These are phyloP conservation scores for Perizoma flavofasciatum DNA, from an alignment of 2,888 invertebrate species.

Conservation along the genomic window DNA sequence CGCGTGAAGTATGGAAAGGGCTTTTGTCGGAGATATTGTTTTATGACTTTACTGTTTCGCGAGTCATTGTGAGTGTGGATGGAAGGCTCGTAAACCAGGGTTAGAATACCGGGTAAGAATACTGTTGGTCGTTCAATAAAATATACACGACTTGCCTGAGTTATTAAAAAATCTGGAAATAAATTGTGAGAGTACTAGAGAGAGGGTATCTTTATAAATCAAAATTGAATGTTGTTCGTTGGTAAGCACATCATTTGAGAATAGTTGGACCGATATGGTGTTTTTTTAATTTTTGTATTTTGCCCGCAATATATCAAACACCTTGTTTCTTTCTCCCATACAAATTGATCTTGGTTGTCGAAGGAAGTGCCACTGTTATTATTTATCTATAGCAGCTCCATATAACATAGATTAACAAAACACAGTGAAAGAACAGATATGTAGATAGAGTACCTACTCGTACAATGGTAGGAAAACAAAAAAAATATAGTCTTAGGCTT, in stretches of 20 bases:
- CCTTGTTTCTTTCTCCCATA: too few species aligned
- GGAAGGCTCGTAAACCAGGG: slow-evolving; percentile 24
- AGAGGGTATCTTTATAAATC: not conserved
- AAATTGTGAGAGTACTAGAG: too few species aligned
- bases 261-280: not conserved
- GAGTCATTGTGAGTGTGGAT: slow-evolving; percentile 20
- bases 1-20: slow-evolving; percentile 23
- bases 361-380: too few species aligned
- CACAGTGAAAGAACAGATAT: too few species aligned
- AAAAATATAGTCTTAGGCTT: too few species aligned
- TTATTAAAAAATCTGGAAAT: too few species aligned
- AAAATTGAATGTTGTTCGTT: not conserved
- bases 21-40: slow-evolving; percentile 33
- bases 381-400: too few species aligned
- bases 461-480: too few species aligned
- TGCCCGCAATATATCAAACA: too few species aligned
- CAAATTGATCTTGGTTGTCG: too few species aligned
- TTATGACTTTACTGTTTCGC: slow-evolving; percentile 30
- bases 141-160: not conserved
- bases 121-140: not conserved
- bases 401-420: too few species aligned
- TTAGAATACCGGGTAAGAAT: slow-evolving; percentile 4
- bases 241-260: not conserved
- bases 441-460: too few species aligned
- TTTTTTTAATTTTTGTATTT: not conserved